Conservation (phyloP, 2,888 invertebrate species). For the Oeneis ivallda region DNA sequence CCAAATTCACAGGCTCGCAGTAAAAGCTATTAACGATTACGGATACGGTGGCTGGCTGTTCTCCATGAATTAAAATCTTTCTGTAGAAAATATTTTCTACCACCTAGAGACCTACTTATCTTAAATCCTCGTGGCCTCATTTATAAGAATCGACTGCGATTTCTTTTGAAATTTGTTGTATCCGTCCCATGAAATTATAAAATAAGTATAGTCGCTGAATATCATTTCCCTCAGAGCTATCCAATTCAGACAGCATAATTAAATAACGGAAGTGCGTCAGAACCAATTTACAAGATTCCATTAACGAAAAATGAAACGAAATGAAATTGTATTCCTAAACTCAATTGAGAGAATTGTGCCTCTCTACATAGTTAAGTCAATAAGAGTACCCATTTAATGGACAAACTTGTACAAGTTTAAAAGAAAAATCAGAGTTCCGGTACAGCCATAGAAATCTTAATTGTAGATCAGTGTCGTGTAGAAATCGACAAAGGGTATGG, state of each 20-base stretch:
- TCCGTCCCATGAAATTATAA: not conserved
- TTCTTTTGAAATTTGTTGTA: too few species aligned
- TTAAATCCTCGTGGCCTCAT: too few species aligned
- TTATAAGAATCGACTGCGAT: too few species aligned
- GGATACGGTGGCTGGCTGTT: not conserved
- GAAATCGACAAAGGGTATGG: too few species aligned
- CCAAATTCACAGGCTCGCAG: not conserved
- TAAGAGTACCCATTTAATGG: not conserved
- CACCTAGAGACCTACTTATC: too few species aligned
- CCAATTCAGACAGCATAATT: not conserved
- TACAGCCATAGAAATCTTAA: too few species aligned
- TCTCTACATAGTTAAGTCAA: not conserved
- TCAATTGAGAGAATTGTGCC: not conserved
- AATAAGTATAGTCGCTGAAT: not conserved
- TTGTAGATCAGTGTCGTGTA: too few species aligned
- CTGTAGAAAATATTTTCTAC: too few species aligned
- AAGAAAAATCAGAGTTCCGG: too few species aligned
- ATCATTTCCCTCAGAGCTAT: not conserved
- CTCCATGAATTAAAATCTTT: too few species aligned
- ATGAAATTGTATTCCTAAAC: too few species aligned
- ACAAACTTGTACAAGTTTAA: too few species aligned
- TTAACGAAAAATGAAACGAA: not conserved
- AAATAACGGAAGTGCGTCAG: conserved; percentile 4
- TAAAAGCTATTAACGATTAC: not conserved
- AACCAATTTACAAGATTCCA: conserved; percentile 1